Evolutionary conservation across 2,888 invertebrate genomes (phyloP).

Genomic region (Megaustenia siamemsis): DNA sequence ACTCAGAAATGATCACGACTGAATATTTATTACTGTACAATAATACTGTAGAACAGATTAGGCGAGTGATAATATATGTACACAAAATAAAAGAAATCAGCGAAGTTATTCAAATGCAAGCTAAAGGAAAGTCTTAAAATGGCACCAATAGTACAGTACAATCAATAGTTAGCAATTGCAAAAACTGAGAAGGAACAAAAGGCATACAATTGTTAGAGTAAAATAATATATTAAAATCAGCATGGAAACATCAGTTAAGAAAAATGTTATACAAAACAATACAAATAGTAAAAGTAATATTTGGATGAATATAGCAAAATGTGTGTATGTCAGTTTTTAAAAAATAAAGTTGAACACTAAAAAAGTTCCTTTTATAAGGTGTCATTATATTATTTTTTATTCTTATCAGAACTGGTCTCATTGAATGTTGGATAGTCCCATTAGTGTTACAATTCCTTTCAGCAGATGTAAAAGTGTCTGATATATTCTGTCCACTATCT

Average conservation of each 20-base stretch:
- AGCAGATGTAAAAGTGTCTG: too few species aligned
- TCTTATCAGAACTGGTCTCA: too few species aligned
- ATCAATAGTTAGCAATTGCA: not conserved
- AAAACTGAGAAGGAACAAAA: not conserved
- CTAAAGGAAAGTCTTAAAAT: not conserved
- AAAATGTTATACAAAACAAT: not conserved
- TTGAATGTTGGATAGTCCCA: too few species aligned
- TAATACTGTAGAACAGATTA: not conserved
- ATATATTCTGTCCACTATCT: too few species aligned
- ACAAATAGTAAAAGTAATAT: not conserved
- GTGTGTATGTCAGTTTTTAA: too few species aligned
- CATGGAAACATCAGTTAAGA: not conserved
- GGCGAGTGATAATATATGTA: not conserved
- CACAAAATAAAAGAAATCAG: not conserved
- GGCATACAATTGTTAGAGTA: not conserved
- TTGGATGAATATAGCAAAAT: not conserved
- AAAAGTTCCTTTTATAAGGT: too few species aligned
- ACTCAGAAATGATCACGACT: not conserved
- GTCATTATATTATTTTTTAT: too few species aligned
- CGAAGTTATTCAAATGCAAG: not conserved
- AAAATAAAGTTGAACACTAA: too few species aligned
- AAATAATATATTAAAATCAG: not conserved
- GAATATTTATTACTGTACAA: conserved; percentile 18
- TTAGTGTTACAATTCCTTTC: too few species aligned
- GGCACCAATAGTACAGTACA: not conserved